Conservation (phyloP, 2,113 vertebrate genomes). For the Pteruthius melanotis region DNA sequence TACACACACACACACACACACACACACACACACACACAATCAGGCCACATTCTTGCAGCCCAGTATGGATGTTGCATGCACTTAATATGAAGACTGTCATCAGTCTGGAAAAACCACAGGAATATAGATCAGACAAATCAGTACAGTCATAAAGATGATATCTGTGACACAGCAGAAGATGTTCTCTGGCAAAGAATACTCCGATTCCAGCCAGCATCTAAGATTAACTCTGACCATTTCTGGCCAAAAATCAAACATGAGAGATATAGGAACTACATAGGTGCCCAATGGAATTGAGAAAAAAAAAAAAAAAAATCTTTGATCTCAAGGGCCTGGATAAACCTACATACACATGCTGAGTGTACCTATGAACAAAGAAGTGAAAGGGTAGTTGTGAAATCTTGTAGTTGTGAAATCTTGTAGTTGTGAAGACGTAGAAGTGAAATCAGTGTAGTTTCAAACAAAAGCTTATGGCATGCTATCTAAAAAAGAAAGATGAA, state of each 20-base stretch:
- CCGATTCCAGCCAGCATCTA: neutral
- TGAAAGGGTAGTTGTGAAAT: too few relatives aligned
- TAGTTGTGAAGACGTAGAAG: too few relatives aligned
- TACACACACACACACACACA: neutral
- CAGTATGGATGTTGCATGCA: neutral
- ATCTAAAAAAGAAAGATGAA: neutral
- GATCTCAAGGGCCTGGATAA: neutral
- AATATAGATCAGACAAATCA: neutral
- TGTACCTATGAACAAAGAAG: neutral
- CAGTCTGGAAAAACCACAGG: neutral
- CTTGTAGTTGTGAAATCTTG: too few relatives aligned
- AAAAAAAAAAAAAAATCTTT: neutral
- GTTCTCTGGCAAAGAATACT: slow-evolving; percentile 31
- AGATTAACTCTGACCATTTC: slow-evolving; percentile 36
- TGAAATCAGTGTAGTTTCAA: neutral
- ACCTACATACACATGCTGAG: neutral
- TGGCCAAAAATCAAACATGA: slow-evolving; percentile 34
- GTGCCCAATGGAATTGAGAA: neutral
- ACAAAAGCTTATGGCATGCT: neutral
- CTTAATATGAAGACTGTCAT: neutral
- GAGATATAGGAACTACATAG: neutral
- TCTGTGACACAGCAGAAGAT: slow-evolving; percentile 39
- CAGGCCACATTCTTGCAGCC: neutral
- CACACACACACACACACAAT: neutral
- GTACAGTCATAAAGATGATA: slow-evolving; percentile 27